Base-by-base conservation (phyloP, 2,888 invertebrate species). In the Brassicogethes aeneus region DNA sequence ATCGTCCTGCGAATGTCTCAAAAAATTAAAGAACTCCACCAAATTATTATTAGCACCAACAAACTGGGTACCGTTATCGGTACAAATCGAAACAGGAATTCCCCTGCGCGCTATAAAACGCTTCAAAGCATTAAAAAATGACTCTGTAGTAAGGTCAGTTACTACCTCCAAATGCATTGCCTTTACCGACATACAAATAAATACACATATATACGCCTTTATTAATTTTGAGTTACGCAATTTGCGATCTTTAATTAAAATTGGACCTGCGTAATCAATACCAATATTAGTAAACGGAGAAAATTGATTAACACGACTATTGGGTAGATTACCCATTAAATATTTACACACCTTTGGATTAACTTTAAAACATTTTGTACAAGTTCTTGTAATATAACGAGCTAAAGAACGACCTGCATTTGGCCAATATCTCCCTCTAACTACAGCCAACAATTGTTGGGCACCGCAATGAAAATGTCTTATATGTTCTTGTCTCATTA, bases 101-200 rank as follows among this genome's bases (percentile, higher is more conserved):
- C 43, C 43, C 5, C 40, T 16, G n/a, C 43, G 14, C 31, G 40
- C 17, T 8, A 40, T 17, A 31, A 43, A 43, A 10, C 40, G 2
- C 12, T 32, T 30, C 12, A 43, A 36, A 15, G 14, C 12, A 3
- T 16, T 15, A 31, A 43, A 7, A 43, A 43, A 43, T 1, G 17
- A 23, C 16, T 23, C 30, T 7, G 36, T 31, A 2, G 31, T 40
- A 13, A 43, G 34, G 2, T 58, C 46, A 2, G 58, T 55, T 5
- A 36, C 37, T 2, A 43, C 8, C 23, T 43, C 43, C 8, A 40
- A 23, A 13, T 40, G 43, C 2, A 42, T 29, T 8, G 39, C 39
- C 32, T 42, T 42, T 3, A 12, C 12, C 8, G 13, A 7, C 10
- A 40, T 32, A 29, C 39, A 41, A 16, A 39, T 16, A 32, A 41